A percentile compares a stretch with the other conserved stretches of the same genome.
Evolutionary conservation across 2,113 vertebrate genomes (phyloP).

Genomic region (Rynchops niger): DNA sequence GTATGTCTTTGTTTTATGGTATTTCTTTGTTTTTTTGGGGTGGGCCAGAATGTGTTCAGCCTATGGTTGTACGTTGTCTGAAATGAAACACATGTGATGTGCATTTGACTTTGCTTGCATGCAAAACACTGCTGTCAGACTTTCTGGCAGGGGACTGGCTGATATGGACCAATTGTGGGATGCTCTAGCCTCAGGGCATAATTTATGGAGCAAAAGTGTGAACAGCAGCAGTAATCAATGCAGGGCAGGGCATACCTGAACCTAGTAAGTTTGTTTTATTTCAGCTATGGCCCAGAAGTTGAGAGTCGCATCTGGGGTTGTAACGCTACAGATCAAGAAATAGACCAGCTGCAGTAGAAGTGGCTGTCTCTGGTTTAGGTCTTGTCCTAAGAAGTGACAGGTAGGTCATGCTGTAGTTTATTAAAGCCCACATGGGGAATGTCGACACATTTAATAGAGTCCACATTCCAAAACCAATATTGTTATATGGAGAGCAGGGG

Average conservation of each 20-base stretch:
- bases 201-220: not conserved
- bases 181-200: not conserved
- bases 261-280: not conserved
- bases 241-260: not conserved
- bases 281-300: not conserved
- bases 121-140: not conserved
- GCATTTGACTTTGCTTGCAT: not conserved
- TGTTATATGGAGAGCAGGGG: not conserved
- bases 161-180: not conserved
- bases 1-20: not conserved
- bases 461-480: not conserved
- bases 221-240: not conserved
- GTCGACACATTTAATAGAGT: not conserved
- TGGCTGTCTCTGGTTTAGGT: not conserved
- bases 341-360: not conserved
- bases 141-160: not conserved
- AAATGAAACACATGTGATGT: not conserved
- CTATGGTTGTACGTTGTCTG: not conserved
- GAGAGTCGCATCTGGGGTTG: not conserved
- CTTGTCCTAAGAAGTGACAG: not conserved
- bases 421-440: fast-evolving
- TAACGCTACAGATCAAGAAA: not conserved
- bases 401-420: not conserved
- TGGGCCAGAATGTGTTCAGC: not conserved
- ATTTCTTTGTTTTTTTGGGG: not conserved